phyloP scores from a whole-genome alignment of 92 coral and sea anemone genomes.

The Metridium senile region DNA sequence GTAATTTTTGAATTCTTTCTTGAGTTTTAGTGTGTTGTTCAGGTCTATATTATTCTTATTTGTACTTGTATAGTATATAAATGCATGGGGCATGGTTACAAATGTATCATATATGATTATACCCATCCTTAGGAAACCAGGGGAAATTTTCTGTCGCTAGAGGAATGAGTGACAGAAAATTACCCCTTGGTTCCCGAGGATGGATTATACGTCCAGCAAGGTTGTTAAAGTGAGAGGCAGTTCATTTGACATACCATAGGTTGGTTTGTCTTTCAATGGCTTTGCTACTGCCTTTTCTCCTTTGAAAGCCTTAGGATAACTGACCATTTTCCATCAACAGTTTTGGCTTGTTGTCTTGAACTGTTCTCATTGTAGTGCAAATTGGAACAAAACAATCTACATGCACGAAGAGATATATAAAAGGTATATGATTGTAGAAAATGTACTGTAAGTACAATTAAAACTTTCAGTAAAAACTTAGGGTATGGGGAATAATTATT shows the following conservation, averaged over 20 bases:
- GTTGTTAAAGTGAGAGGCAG: too few species aligned
- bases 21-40: background rate
- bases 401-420: background rate
- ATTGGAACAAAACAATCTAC: background rate
- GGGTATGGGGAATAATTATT: too few species aligned
- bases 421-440: background rate
- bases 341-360: slow-evolving; percentile 33
- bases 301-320: slow-evolving; percentile 38
- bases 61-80: too few species aligned
- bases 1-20: too few species aligned
- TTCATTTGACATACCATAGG: slow-evolving; percentile 16
- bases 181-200: too few species aligned
- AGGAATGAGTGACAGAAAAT: too few species aligned
- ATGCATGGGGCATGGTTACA: too few species aligned
- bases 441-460: background rate
- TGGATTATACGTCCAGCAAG: too few species aligned
- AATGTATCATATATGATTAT: too few species aligned
- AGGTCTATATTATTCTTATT: background rate
- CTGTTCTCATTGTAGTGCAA: background rate
- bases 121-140: too few species aligned
- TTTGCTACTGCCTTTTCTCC: slow-evolving; percentile 40
- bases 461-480: too few species aligned
- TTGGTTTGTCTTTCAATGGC: slow-evolving; percentile 29
- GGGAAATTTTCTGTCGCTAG: too few species aligned
- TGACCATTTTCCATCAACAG: slow-evolving; percentile 17